phyloP scores from a whole-genome alignment of 1,140 invertebrate genomes.

The Aphaenogaster rudis region DNA sequence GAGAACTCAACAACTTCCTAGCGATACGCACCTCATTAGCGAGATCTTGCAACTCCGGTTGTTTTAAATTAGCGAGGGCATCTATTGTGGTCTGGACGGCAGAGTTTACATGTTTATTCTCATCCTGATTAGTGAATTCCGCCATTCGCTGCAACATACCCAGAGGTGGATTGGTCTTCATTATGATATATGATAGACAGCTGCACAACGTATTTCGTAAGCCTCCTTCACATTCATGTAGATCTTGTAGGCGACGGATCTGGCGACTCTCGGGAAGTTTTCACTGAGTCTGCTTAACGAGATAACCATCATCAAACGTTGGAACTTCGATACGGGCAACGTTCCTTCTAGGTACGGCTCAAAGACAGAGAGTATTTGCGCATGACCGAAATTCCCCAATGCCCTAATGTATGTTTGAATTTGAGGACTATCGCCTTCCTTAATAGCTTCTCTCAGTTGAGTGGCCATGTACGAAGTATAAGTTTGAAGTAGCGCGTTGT shows the following conservation, averaged over 20 bases:
- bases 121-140: constrained; percentile 89
- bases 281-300: constrained; percentile 86
- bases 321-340: constrained; percentile 86
- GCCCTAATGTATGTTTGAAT: constrained; percentile 89
- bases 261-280: constrained; percentile 86
- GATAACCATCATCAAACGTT: constrained; percentile 89
- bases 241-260: constrained; percentile 89
- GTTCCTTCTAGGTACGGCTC: constrained; percentile 90
- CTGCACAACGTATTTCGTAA: constrained; percentile 89
- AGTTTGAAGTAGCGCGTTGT: constrained; percentile 86
- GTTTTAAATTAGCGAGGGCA: constrained; percentile 84
- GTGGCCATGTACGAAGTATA: constrained; percentile 88
- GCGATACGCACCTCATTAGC: constrained; percentile 88
- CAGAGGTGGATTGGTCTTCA: constrained; percentile 88
- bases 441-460: constrained; percentile 87
- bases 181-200: constrained; percentile 84
- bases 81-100: constrained; percentile 88
- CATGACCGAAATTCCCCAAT: constrained; percentile 89
- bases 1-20: constrained; percentile 87
- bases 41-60: constrained; percentile 81
- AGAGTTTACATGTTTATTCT: constrained; percentile 88
- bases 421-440: constrained; percentile 86
- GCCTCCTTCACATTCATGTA: constrained; percentile 89
- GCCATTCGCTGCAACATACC: constrained; percentile 91
- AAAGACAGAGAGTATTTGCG: constrained; percentile 88